Evolutionary conservation across 2,797 vertebrate species (phyloP), one percentile per base, ranked within the genome.

Genomic region (Brachymystax lenok): DNA sequence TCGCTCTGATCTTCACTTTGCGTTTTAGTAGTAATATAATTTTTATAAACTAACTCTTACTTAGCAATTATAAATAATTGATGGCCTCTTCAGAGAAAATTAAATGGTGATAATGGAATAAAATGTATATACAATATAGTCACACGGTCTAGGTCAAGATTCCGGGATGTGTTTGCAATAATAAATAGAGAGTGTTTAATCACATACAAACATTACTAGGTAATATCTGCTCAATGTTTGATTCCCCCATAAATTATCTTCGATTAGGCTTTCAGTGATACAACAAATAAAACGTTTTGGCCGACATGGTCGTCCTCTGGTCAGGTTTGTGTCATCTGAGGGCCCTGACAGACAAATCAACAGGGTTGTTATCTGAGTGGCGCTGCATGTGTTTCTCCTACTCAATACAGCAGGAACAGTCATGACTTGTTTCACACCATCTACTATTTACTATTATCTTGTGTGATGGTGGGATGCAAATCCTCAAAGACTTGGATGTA

Each of bases 381-480:
- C 76, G 78, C 84, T 88, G 88, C 89, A 84, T 87, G 86, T 24
- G 21, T 33, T 27, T 17, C 50, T 17, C 56, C 73, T 12, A 46
- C 40, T 46, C 40, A 46, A 46, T 10, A 46, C 69, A 64, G 61
- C 19, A 50, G 46, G 50, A 66, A 27, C 87, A 83, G 79, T 88
- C 86, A 88, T 90, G 89, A 89, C 88, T 80, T 77, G 84, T 90
- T 88, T 80, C 69, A 85, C 85, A 84, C 79, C 88, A 82, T 87
- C 89, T 88, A 74, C 35, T 21, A 85, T 78, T 87, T 83, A 72
- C 35, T 12, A 46, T 46, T 46, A 46, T 46, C 40, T 12, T 46
- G 40, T 46, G 40, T 10, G 40, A 46, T 91, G 40, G 6, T 35
- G 33, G 33, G 91, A 93, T 91, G 40, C 10, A 46, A 46, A 46